Evolutionary conservation across 2,113 vertebrate genomes (phyloP), one percentile per base, ranked within the genome.

Genomic region (Pogonocichla stellata): DNA sequence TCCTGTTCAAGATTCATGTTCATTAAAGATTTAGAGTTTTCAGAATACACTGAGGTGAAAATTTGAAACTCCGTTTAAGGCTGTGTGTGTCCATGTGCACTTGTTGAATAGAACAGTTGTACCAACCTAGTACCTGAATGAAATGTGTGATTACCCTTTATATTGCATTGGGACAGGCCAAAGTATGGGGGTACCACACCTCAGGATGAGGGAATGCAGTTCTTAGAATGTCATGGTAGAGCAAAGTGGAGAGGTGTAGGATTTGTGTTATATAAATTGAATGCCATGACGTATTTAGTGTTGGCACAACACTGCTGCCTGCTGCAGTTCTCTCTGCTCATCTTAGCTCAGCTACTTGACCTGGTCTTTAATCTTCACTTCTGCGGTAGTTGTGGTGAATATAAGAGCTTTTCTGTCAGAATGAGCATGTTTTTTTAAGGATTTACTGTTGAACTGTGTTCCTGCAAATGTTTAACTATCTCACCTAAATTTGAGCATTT

Each of bases 221-320:
- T 70, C 36, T 75, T 36, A 45, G 31, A 51, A 67, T 33, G 19
- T 43, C 19, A 5, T 9, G 5, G 22, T 48, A 60, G 51, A 66
- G 60, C 3, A 0, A 24, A 80, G 43, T 33, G 61, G 60, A 56
- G 38, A 64, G 53, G 16, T 60, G 6, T 79, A 24, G 22, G 28
- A 43, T 65, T 79, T 38, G 9, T 20, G 57, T 54, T 38, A 11
- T 4, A 3, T 18, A 51, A 50, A 47, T 62, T 47, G 13, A 66
- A 50, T 0, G 0, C 45, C 22, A 6, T 19, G 4, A 80, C 72
- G 19, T 73, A 36, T 54, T 78, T 33, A 15, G 23, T 7, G 18
- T 62, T 69, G 58, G 75, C 38, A 18, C 36, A 58, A 3, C 24
- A 4, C 5, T 20, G 48, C 75, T 82, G 51, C 70, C 36, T 87